A percentile compares a stretch with the other conserved stretches of the same genome.
These are phyloP conservation scores for Protonibea diacanthus DNA, from an alignment of 2,797 vertebrate genomes.

Conservation along the genomic window DNA sequence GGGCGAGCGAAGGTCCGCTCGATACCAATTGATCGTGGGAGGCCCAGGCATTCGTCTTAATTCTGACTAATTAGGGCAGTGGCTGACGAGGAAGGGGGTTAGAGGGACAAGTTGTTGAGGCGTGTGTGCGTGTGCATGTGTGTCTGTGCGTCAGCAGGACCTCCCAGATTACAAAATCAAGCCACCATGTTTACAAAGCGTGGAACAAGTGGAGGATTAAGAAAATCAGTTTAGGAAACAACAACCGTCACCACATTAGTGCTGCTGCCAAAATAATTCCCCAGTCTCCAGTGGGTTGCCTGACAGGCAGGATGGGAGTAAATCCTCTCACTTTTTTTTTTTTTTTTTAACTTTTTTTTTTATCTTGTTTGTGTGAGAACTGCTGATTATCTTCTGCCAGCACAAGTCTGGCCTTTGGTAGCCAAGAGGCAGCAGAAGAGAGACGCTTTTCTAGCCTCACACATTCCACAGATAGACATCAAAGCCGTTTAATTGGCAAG, in stretches of 20 bases:
- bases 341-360: conserved; percentile 37
- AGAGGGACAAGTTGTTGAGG: conserved; percentile 67
- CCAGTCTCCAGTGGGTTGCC: conserved; percentile 66
- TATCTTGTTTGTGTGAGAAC: conserved; percentile 73
- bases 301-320: conserved; percentile 76
- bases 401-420: conserved; percentile 66
- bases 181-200: conserved; percentile 78
- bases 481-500: conserved; percentile 73
- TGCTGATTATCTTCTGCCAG: conserved; percentile 74
- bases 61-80: conserved; percentile 87
- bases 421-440: conserved; percentile 67
- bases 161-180: conserved; percentile 78
- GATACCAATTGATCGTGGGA: conserved; percentile 86
- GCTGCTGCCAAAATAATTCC: conserved; percentile 79
- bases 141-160: conserved; percentile 65
- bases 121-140: conserved; percentile 43
- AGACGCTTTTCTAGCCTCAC: conserved; percentile 49
- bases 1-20: conserved; percentile 81
- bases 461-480: conserved; percentile 70
- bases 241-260: conserved; percentile 81
- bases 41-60: conserved; percentile 88
- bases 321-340: conserved; percentile 58
- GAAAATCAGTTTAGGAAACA: conserved; percentile 84
- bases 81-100: conserved; percentile 76
- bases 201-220: conserved; percentile 82